Base-by-base conservation (phyloP, 1,140 invertebrate genomes). In the Chlorops oryzae region DNA sequence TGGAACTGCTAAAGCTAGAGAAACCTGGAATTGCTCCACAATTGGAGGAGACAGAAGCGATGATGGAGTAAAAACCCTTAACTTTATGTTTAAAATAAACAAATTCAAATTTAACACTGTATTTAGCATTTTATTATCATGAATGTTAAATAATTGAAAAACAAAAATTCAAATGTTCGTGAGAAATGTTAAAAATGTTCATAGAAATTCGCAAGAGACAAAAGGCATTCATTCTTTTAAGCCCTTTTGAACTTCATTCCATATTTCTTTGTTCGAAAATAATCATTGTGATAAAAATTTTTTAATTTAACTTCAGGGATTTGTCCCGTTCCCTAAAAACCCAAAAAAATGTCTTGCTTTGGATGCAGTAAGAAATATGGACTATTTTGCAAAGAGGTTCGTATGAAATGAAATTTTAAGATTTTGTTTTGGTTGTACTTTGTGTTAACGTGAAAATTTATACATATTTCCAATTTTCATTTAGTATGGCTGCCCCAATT, bases 401-500 rank as follows among this genome's bases (percentile, higher is more conserved):
- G 41, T 5, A 20, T 9, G 18, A 12, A 3, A 45, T 40, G 13
- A 37, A 32, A 15, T 40, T 44, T 15, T 24, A 24, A 39, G 17
- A 28, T 45, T 13, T 40, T 17, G 27, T 13, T 5, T 17, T 9
- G 38, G 20, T 6, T 40, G 24, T 12, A 47, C 50, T 9, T 24
- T 41, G 39, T 20, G 42, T 25, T 22, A 48, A 18, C n/a, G 13
- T 25, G n/a, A n/a, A n/a, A n/a, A n/a, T n/a, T n/a, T n/a, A n/a
- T n/a, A n/a, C 12, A 50, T 35, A 20, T 34, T 21, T 52, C 15
- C 12, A 50, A 35, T 53, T 22, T 17, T 15, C 18, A 7, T 41
- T 10, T 27, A 63, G 80, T 73, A 76, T 71, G 80, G 80, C 3
- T 83, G 81, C 62, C 75, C 79, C 27, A 72, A 74, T 58, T 83